Percentiles rank a stretch among this genome's conserved stretches.
These are phyloP conservation scores for Solea senegalensis DNA, from an alignment of 2,113 vertebrate genomes.

Conservation along the genomic window DNA sequence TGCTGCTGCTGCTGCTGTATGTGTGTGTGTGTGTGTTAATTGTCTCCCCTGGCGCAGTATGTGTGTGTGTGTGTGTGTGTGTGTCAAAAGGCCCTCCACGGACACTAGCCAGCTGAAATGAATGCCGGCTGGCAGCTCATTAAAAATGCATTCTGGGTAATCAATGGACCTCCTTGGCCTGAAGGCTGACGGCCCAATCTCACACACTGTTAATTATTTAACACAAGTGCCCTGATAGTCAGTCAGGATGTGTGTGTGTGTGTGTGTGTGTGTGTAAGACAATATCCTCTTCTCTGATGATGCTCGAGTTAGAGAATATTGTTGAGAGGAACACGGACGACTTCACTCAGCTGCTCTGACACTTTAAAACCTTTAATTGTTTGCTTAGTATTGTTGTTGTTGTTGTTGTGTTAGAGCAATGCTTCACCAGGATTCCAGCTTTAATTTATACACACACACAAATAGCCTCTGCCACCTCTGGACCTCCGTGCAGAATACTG, in stretches of 20 bases:
- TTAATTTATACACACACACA: constrained; percentile 14
- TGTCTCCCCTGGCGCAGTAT: constrained; percentile 68
- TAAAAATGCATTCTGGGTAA: constrained; percentile 83
- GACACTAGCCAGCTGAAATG: constrained; percentile 79
- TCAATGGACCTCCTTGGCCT: constrained; percentile 79
- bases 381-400: not conserved
- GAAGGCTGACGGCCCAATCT: constrained; percentile 80
- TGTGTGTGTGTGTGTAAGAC: constrained; percentile 16
- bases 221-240: constrained; percentile 56
- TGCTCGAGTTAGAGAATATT: constrained; percentile 27
- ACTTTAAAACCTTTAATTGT: constrained; percentile 29
- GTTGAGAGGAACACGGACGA: constrained; percentile 20
- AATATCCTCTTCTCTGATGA: constrained; percentile 58
- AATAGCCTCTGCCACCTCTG: constrained; percentile 7
- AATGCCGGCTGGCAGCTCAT: constrained; percentile 78
- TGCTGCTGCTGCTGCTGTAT: constrained; percentile 24
- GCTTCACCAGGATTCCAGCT: constrained; percentile 17
- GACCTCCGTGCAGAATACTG: constrained; percentile 55
- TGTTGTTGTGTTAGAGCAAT: constrained; percentile 12
- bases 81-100: constrained; percentile 71
- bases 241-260: constrained; percentile 34
- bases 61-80: constrained; percentile 35
- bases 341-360: not conserved
- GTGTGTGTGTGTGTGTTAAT: constrained; percentile 65
- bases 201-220: constrained; percentile 82